A percentile compares a stretch with the other conserved stretches of the same genome.
Evolutionary conservation across 2,113 vertebrate species (phyloP).

Genomic region (Gymnocephalus cernua): DNA sequence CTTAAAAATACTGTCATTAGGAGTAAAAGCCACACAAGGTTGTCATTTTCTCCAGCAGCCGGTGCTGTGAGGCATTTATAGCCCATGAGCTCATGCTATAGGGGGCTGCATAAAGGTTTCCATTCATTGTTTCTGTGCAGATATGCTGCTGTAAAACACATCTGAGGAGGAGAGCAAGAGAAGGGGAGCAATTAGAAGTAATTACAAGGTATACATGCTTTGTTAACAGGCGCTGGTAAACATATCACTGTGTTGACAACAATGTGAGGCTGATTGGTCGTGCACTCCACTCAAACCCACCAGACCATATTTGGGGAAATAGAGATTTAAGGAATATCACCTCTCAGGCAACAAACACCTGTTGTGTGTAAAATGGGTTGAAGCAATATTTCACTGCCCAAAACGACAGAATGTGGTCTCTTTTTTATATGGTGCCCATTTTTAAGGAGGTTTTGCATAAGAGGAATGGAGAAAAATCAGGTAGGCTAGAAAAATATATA

Average conservation of each 20-base stretch:
- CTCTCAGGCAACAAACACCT: background rate
- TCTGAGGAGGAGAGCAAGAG: constrained; percentile 15
- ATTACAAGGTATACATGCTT: constrained; percentile 45
- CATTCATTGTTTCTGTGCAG: constrained; percentile 43
- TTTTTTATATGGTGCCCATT: background rate
- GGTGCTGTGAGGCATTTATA: constrained; percentile 61
- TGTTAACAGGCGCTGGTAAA: constrained; percentile 60
- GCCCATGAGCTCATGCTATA: constrained; percentile 69
- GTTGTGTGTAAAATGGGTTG: background rate
- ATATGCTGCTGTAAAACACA: constrained; percentile 33
- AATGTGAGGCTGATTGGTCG: constrained; percentile 18
- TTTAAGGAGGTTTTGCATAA: background rate
- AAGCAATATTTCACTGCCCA: constrained; percentile 7
- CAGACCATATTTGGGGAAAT: background rate
- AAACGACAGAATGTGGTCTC: too few species aligned
- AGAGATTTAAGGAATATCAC: background rate
- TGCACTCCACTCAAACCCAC: background rate
- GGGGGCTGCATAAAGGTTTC: constrained; percentile 52
- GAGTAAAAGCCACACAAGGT: constrained; percentile 29
- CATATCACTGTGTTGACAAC: constrained; percentile 35
- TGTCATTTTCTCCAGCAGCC: constrained; percentile 57
- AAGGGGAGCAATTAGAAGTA: constrained; percentile 41
- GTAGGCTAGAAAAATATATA: too few species aligned
- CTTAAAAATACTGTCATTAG: constrained; percentile 51
- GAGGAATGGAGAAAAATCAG: background rate